A percentile compares a stretch with the other conserved stretches of the same genome.
Evolutionary conservation across 2,113 vertebrate species (phyloP).

Genomic region (Myotis brandtii): DNA sequence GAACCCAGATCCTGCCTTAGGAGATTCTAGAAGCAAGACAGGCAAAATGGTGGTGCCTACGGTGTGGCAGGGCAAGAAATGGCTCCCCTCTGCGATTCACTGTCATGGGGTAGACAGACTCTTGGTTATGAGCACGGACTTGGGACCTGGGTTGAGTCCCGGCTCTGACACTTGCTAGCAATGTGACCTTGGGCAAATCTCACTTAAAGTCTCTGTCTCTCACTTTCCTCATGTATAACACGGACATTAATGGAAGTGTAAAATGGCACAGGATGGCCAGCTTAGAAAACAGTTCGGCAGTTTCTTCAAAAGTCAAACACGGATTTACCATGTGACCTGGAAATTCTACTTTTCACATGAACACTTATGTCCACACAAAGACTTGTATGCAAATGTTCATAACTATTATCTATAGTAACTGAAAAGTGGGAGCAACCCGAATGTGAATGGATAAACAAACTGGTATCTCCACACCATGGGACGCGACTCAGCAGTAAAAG

Average conservation of each 20-base stretch:
- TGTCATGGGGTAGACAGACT: background rate
- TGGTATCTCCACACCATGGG: background rate
- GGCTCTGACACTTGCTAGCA: background rate
- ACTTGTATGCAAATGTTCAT: background rate
- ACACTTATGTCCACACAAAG: background rate
- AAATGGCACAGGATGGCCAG: background rate
- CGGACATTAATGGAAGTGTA: background rate
- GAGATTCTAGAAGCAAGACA: background rate
- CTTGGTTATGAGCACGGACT: background rate
- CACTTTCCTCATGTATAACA: background rate
- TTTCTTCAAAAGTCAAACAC: conserved; percentile 24
- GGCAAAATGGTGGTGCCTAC: background rate
- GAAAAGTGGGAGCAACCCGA: background rate
- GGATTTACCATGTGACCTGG: background rate
- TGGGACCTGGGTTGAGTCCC: background rate
- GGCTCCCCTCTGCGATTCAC: background rate
- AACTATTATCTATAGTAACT: background rate
- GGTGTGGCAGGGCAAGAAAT: background rate
- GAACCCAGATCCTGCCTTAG: background rate
- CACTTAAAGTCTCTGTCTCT: background rate
- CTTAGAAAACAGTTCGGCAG: background rate
- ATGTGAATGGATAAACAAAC: background rate
- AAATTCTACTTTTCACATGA: background rate
- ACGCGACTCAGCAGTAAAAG: background rate
- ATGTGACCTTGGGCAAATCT: background rate